A percentile compares a stretch with the other conserved stretches of the same genome.
phyloP scores from a whole-genome alignment of 1,140 invertebrate genomes.

The Pseudachorutes palmiensis region DNA sequence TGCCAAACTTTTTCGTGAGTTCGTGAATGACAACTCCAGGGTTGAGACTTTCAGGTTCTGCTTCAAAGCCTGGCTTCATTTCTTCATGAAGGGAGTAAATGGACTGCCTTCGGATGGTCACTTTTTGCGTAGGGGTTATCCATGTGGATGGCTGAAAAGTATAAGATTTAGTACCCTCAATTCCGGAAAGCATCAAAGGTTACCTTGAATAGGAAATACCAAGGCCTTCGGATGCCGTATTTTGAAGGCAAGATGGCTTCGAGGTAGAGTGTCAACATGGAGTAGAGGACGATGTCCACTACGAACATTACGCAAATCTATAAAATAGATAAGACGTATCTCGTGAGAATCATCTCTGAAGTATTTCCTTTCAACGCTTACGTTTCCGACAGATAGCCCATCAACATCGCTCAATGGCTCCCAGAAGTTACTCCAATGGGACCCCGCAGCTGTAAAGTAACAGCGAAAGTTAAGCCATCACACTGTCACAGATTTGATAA shows the following conservation, averaged over 20 bases:
- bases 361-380: no score
- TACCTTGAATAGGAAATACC: constrained; percentile 64
- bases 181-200: no score
- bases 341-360: no score
- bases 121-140: background rate
- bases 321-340: constrained; percentile 46
- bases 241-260: constrained; percentile 63
- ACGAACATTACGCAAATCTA: constrained; percentile 43
- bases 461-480: background rate
- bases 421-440: constrained; percentile 3
- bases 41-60: constrained; percentile 4
- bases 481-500: background rate
- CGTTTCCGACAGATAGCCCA: background rate
- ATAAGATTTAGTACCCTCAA: no score
- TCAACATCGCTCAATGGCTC: constrained; percentile 4
- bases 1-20: constrained; percentile 11
- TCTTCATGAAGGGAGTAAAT: constrained; percentile 1
- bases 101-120: constrained; percentile 1
- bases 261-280: constrained; percentile 52
- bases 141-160: constrained; percentile 5
- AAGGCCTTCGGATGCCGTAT: constrained; percentile 60
- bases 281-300: constrained; percentile 43
- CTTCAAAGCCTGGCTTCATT: constrained; percentile 12
- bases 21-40: constrained; percentile 8
- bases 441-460: background rate